These are phyloP conservation scores for Cavia aperea DNA, from an alignment of 2,113 vertebrate genomes.

Conservation along the genomic window DNA sequence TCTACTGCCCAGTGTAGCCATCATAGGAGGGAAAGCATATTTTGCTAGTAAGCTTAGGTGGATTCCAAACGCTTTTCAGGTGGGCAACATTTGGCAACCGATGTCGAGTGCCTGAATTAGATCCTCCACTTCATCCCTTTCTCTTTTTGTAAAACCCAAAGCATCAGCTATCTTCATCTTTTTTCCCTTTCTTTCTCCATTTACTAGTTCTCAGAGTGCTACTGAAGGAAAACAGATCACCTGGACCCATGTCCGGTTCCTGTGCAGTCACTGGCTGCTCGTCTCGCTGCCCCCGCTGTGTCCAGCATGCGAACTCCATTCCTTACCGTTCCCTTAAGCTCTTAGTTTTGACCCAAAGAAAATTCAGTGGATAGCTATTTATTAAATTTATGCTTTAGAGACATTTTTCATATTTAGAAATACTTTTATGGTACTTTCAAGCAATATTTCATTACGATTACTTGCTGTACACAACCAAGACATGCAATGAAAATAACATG, in stretches of 20 bases:
- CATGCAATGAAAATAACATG: not conserved
- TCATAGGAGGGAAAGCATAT: not conserved
- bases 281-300: not conserved
- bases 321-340: not conserved
- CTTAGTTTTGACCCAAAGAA: not conserved
- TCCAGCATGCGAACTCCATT: not conserved
- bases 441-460: not conserved
- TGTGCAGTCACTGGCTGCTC: rapidly evolving
- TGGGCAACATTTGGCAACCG: not conserved
- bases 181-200: not conserved
- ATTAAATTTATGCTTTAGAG: not conserved
- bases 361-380: not conserved
- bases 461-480: not conserved
- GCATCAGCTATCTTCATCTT: not conserved
- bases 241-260: not conserved
- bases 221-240: not conserved
- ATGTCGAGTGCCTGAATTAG: not conserved
- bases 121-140: not conserved
- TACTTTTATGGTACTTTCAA: not conserved
- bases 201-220: not conserved
- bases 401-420: not conserved
- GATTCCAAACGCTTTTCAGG: not conserved
- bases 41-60: not conserved
- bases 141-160: not conserved
- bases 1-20: not conserved